phyloP scores from a whole-genome alignment of 2,888 invertebrate species.

The Calliphora vomitoria region DNA sequence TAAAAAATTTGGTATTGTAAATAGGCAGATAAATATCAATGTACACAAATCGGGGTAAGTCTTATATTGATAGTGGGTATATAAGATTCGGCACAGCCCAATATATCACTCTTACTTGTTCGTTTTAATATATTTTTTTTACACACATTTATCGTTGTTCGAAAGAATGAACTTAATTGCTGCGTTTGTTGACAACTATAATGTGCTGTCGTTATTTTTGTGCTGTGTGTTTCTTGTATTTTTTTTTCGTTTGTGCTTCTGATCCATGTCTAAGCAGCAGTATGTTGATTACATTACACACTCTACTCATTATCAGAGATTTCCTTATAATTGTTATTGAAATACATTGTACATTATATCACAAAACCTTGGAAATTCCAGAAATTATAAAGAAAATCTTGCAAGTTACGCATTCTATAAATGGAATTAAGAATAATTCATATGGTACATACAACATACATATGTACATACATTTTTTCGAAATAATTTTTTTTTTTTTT shows the following conservation, averaged over 20 bases:
- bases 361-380: background rate
- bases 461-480: too few species aligned
- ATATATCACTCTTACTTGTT: too few species aligned
- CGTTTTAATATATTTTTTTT: conserved; percentile 4
- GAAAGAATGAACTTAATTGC: conserved; percentile 28
- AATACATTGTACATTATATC: background rate
- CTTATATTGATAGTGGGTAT: too few species aligned
- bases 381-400: background rate
- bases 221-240: background rate
- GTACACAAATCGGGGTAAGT: too few species aligned
- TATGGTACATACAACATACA: too few species aligned
- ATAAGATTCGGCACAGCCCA: too few species aligned
- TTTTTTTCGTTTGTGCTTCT: background rate
- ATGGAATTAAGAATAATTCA: background rate
- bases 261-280: background rate
- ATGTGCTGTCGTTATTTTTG: background rate
- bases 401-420: background rate
- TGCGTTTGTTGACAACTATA: conserved; percentile 34
- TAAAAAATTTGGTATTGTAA: too few species aligned
- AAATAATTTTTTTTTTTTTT: too few species aligned
- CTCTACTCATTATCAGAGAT: background rate
- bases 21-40: too few species aligned
- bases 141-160: conserved; percentile 8
- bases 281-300: conserved; percentile 6
- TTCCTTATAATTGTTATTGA: conserved; percentile 3